phyloP scores from a whole-genome alignment of 2,888 invertebrate genomes.

The Tolmerus cingulatus region DNA sequence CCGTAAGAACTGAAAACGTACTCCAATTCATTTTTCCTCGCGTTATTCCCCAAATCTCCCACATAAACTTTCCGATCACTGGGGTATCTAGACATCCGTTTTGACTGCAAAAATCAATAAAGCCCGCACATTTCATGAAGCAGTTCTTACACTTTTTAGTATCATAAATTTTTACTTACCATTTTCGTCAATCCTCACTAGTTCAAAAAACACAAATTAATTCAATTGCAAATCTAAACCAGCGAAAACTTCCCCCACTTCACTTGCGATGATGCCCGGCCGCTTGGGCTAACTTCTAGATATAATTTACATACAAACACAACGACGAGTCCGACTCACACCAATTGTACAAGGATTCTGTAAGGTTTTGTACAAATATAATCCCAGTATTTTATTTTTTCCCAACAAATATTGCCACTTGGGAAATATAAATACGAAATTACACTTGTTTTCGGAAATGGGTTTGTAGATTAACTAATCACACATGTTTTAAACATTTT shows the following conservation, averaged over 20 bases:
- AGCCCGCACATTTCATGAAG: not conserved
- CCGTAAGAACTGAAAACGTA: slow-evolving; percentile 94
- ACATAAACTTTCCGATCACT: slow-evolving; percentile 95
- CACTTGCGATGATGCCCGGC: not conserved
- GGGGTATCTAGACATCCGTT: slow-evolving; percentile 78
- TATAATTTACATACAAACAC: not conserved
- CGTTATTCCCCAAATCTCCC: slow-evolving; percentile 90
- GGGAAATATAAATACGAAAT: not conserved
- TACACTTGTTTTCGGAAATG: not conserved
- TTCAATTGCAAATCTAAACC: not conserved
- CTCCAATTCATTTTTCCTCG: slow-evolving; percentile 92
- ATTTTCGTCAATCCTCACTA: not conserved
- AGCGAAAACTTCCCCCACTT: not conserved
- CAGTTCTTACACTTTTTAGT: not conserved
- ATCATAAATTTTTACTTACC: slow-evolving; percentile 48
- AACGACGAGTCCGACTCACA: not conserved
- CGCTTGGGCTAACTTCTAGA: not conserved
- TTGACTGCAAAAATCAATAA: slow-evolving; percentile 52
- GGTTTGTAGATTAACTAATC: not conserved
- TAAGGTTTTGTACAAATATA: not conserved
- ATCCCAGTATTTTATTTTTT: not conserved
- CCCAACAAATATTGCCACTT: not conserved
- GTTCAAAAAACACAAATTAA: not conserved
- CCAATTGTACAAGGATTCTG: not conserved
- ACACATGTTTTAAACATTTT: too few relatives aligned